These are phyloP conservation scores for Cacoxenus indagator DNA, from an alignment of 2,888 invertebrate species.

Conservation along the genomic window DNA sequence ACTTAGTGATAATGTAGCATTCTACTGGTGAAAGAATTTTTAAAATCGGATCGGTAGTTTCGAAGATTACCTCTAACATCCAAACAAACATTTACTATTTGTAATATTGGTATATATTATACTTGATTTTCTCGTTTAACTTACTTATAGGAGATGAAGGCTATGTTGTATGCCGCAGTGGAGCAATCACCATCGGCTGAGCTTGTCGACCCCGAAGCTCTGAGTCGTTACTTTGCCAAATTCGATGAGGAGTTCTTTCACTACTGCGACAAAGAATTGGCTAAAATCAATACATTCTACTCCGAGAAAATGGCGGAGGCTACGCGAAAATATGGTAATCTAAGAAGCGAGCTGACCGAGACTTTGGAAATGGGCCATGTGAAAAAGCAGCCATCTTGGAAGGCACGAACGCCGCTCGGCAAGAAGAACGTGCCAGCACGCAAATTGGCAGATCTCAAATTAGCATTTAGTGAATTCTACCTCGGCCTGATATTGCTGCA, in stretches of 20 bases:
- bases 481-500: constrained; percentile 86
- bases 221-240: constrained; percentile 81
- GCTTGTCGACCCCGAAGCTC: constrained; percentile 78
- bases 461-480: constrained; percentile 93
- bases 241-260: constrained; percentile 90
- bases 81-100: too few relatives aligned
- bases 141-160: constrained; percentile 81
- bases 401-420: constrained; percentile 68
- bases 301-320: constrained; percentile 93
- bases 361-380: constrained; percentile 70
- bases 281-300: constrained; percentile 91
- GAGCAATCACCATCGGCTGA: constrained; percentile 85
- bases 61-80: too few relatives aligned
- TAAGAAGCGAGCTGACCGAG: constrained; percentile 79
- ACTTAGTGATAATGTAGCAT: too few relatives aligned
- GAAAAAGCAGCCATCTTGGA: constrained; percentile 68
- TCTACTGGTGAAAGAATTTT: too few relatives aligned
- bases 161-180: constrained; percentile 83
- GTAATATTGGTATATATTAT: too few relatives aligned
- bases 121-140: neutral
- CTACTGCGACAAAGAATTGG: constrained; percentile 86
- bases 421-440: constrained; percentile 74
- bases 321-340: constrained; percentile 81
- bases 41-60: too few relatives aligned
- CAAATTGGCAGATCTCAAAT: constrained; percentile 84